Evolutionary conservation across 2,113 vertebrate species (phyloP).

Genomic region (Irena cyanogastra): DNA sequence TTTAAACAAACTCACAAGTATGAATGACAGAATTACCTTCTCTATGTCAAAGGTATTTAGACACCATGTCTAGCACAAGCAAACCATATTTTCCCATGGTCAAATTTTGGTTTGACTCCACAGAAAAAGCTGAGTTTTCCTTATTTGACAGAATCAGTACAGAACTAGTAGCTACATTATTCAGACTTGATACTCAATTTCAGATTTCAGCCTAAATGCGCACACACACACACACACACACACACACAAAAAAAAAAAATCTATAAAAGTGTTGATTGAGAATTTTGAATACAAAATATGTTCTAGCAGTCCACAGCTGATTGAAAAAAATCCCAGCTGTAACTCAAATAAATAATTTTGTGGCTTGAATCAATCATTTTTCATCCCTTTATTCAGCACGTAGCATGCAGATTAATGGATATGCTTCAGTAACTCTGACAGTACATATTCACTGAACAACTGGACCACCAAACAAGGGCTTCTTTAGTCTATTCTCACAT

Average conservation of each 20-base stretch:
- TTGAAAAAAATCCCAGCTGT: not conserved
- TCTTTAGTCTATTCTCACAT: conserved; percentile 8
- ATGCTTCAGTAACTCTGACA: conserved; percentile 3
- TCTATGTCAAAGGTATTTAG: not conserved
- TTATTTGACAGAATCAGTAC: not conserved
- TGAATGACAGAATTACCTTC: not conserved
- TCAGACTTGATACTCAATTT: not conserved
- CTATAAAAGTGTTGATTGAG: not conserved
- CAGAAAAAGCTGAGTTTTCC: not conserved
- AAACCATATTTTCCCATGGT: not conserved
- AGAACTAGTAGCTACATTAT: not conserved
- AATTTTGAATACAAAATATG: not conserved
- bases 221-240: not conserved
- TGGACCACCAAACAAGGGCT: conserved; percentile 44
- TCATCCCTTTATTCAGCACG: conserved; percentile 21
- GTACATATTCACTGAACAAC: conserved; percentile 26
- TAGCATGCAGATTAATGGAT: conserved; percentile 36
- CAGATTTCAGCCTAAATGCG: not conserved
- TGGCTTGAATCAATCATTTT: conserved; percentile 25
- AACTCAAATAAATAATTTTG: conserved; percentile 22
- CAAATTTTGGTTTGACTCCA: not conserved
- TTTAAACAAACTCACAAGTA: not conserved
- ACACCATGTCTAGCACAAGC: not conserved
- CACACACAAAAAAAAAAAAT: not conserved
- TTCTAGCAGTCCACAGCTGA: not conserved